Base-by-base conservation (phyloP, 2,113 vertebrate genomes). In the Pseudolaguvia tuberculata region DNA sequence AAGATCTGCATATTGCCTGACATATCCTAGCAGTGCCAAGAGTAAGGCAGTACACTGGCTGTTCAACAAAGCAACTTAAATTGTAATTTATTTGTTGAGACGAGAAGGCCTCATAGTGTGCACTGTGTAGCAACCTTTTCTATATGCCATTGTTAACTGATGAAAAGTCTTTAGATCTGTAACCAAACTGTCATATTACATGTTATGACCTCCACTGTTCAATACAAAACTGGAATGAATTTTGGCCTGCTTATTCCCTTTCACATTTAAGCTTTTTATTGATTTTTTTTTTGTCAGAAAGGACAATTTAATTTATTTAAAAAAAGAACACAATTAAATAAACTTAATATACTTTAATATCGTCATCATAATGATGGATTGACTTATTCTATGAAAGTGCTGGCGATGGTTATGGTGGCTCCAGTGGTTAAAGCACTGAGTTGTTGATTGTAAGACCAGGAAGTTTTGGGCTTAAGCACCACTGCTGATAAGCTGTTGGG, bases 1-100 rank as follows among this genome's bases (percentile, higher is more conserved):
- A 53, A 47, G 48, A 57, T 74, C 59, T 69, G 72, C 66, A 61
- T 70, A 56, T 21, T 47, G 71, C 48, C 77, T 78, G 55, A 73
- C 55, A 68, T 63, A 58, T 69, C 14, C 13, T 31, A 27, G 23
- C 5, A 35, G 62, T 47, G 57, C 78, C 78, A 79, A 70, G 23
- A 63, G 21, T 65, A 58, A 55, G 27, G 25, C 50, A 65, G 65
- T 65, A 29, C 13, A 56, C 59, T 72, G 66, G 65, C 57, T 74
- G 63, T 45, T 70, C 55, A 78, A 29, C 42, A 42, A 59, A 57
- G 35, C 52, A 39, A 48, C 56, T 53, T 65, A 59, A 25, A 67
- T 53, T 25, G n/a, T 63, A 51, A 76, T 69, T 72, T 45, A 42
- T 35, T 55, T 74, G 55, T 69, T 73, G 5, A 20, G 23, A 15